phyloP scores from a whole-genome alignment of 2,113 vertebrate genomes.

The Athene cunicularia region DNA sequence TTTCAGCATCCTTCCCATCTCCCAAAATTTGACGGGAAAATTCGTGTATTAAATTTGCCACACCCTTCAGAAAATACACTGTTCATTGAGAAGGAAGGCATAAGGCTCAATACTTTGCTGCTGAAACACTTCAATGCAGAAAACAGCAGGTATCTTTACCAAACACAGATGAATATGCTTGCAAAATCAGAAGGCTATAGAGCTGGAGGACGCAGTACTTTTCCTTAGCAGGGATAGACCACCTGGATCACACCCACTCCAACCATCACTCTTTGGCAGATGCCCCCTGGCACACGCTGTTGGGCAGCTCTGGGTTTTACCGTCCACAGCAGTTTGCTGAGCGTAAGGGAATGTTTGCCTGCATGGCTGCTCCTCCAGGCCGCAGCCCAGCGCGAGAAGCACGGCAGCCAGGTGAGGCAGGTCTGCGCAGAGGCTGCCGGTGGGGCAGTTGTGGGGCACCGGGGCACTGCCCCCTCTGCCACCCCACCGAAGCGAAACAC shows the following conservation, averaged over 20 bases:
- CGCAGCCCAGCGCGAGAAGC: not conserved
- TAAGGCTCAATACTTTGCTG: not conserved
- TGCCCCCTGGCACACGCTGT: not conserved
- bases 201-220: not conserved
- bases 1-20: not conserved
- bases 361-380: not conserved
- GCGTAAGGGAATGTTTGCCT: not conserved
- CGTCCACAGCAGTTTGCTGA: not conserved
- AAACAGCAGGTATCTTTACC: not conserved
- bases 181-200: not conserved
- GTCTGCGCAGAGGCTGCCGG: accelerated
- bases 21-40: not conserved
- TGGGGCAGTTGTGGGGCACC: accelerated
- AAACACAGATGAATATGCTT: not conserved
- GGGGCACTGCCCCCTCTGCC: not conserved
- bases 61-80: not conserved
- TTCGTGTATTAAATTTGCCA: not conserved
- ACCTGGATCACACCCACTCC: not conserved
- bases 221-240: not conserved
- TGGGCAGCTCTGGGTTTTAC: not conserved
- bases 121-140: not conserved
- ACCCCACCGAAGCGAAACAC: not conserved
- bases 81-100: not conserved
- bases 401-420: not conserved
- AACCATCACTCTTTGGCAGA: not conserved